Base-by-base conservation (phyloP, 2,113 vertebrate genomes). In the Chlamydotis undulata region DNA sequence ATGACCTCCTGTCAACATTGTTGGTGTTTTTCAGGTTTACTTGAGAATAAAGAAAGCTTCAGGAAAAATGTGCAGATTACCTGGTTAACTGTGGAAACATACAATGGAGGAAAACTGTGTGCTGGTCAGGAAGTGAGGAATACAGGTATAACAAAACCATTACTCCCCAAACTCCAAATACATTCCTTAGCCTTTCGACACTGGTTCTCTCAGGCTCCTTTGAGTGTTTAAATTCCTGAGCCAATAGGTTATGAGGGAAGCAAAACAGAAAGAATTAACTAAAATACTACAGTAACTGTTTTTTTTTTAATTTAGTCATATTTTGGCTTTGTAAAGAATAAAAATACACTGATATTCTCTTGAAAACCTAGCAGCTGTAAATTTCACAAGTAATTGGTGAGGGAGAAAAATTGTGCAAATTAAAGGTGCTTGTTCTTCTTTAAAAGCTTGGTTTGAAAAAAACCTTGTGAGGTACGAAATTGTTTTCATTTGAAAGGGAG, bases 191-290 rank as follows among this genome's bases (percentile, higher is more conserved):
- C 45, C 33, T 68, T 65, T 70, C 2, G 1, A 3, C 33, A 59
- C 10, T 0, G 0, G 5, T 55, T 60, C n/a, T 83, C 16, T 93
- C 43, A 29, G 31, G 14, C 5, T 41, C 1, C 71, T 90, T 65
- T 52, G 9, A 37, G 8, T 64, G 22, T 81, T 88, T 53, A 85
- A 83, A 93, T 59, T 68, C 31, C 18, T 39, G 85, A 68, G 56
- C 5, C n/a, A 63, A 24, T 16, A 11, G 0, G 0, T 1, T 39
- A 61, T 83, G 8, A 59, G 26, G 10, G 3, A 84, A 74, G 10
- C 2, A 88, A 70, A 90, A 9, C 2, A 61, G 10, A 39, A 87
- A 49, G 43, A 28, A 78, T 9, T 17, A 59, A n/a, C n/a, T 60
- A 39, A 28, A 64, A 25, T 23, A 28, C 3, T n/a, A 35, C 7